Evolutionary conservation across 2,888 invertebrate species (phyloP), one percentile per base, ranked within the genome.

Genomic region (Pyrgus malvae): DNA sequence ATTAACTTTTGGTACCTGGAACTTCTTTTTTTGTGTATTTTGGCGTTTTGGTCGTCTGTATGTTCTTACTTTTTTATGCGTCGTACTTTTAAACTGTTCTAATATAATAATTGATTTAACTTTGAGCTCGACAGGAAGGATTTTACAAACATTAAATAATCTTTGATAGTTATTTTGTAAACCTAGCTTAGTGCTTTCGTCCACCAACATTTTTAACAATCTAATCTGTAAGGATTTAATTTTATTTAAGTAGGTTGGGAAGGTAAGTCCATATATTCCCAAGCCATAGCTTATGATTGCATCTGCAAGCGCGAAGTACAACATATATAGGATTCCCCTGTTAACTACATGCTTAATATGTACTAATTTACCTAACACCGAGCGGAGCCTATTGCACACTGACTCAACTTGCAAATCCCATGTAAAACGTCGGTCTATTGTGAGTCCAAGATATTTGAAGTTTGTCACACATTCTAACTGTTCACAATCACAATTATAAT

Each of bases 321-420:
- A 3, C 31, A 33, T 33, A 7, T 33, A 33, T 14, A 33, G 11
- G 5, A 33, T 33, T 7, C 33, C 33, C 33, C 33, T 33, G 5
- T 12, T 37, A 9, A 17, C 17, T 14, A 0, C 5, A 9, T n/a
- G 17, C 9, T 14, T 37, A 9, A 37, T 37, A 12, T 41, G 19
- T 21, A 12, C 11, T 11, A 41, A 11, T 8, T 41, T 41, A 23
- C 41, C 12, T 6, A 41, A 25, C 8, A 41, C 8, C 14, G 23
- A 23, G 11, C 41, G 23, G 3, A 41, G 8, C 3, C 12, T 41
- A 19, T 23, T 41, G n/a, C 41, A 41, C 2, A 41, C 25, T 11
- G n/a, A 41, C 7, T 41, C 23, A 6, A 41, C 23, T 12, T 44
- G 44, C n/a, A n/a, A 16, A 14, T 44, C n/a, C 44, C 27, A 44